Evolutionary conservation across 2,113 vertebrate genomes (phyloP), one percentile per base, ranked within the genome.

Genomic region (Zosterops hypoxanthus): DNA sequence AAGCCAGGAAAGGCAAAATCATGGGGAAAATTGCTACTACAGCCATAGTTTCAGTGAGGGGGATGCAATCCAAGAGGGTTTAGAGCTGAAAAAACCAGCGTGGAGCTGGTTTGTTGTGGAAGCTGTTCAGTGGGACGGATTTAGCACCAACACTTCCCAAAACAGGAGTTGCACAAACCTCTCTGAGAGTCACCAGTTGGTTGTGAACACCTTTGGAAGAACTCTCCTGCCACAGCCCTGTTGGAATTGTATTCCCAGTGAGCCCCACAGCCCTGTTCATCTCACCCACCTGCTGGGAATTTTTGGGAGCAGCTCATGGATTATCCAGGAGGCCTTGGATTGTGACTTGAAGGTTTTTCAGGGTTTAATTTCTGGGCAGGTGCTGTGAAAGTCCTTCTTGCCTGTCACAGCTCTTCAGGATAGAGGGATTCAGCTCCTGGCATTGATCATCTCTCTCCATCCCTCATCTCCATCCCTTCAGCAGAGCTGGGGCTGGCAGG

Each of bases 181-280:
- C 31, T 56, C 66, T 29, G 24, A 11, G 81, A 78, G 71, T 4
- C 21, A 3, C 47, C 5, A 1, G 2, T 13, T 26, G 52, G 12
- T 18, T 57, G 34, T 18, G 50, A 49, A 2, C 0, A 0, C 79
- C 41, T 5, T 5, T 20, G 44, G 65, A 15, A 2, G 81, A n/a
- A 3, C 12, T 8, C 9, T 42, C 18, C 14, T 42, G 6, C 10
- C 21, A 2, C 14, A 31, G 36, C 46, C 4, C 1, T 7, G 23
- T 3, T 25, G 3, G 55, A 42, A 33, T 26, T 41, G 25, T 7
- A 10, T 64, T 18, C 70, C 23, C 66, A 53, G n/a, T 29, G 50
- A 82, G 65, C 49, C 25, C 1, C 0, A 19, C 56, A 64, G 71
- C 26, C 39, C 42, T 0, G 1, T 20, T 46, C 12, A 3, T 28